Evolutionary conservation across 2,888 invertebrate genomes (phyloP).

Genomic region (Diachrysia chrysitis): DNA sequence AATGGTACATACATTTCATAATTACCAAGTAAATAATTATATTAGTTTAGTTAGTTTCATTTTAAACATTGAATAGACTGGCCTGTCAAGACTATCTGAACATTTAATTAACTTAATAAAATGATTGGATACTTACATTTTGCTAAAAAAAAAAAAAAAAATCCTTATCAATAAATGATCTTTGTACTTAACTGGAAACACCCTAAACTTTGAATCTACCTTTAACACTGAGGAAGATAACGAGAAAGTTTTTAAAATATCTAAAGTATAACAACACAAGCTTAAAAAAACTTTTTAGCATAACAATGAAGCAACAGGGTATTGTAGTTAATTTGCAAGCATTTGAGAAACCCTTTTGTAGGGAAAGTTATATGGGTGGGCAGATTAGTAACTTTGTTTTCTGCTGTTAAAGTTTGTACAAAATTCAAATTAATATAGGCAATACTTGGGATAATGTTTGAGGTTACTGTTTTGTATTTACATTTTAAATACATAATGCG

Average conservation of each 20-base stretch:
- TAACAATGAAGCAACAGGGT: constrained; percentile 30
- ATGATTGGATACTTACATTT: not conserved
- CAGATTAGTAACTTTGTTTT: constrained; percentile 22
- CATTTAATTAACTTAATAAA: too few relatives aligned
- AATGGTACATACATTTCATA: too few relatives aligned
- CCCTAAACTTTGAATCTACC: not conserved
- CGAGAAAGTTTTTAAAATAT: constrained; percentile 8
- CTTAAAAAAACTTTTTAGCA: constrained; percentile 15
- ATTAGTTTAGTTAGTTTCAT: too few relatives aligned
- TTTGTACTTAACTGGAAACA: not conserved
- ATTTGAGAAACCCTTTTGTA: constrained; percentile 21
- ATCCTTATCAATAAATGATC: not conserved
- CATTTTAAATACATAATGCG: not conserved
- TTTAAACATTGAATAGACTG: too few relatives aligned
- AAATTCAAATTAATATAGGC: not conserved
- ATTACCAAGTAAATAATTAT: too few relatives aligned
- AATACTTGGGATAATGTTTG: not conserved
- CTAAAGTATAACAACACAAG: constrained; percentile 12
- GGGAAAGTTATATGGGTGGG: constrained; percentile 20
- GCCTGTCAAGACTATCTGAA: too few relatives aligned
- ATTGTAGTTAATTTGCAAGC: constrained; percentile 23
- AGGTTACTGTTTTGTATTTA: not conserved
- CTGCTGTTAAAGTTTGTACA: constrained; percentile 10
- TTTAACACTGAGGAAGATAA: not conserved
- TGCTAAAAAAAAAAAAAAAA: not conserved